These are phyloP conservation scores for Athrips mouffetella DNA, from an alignment of 2,888 invertebrate species.

Conservation along the genomic window DNA sequence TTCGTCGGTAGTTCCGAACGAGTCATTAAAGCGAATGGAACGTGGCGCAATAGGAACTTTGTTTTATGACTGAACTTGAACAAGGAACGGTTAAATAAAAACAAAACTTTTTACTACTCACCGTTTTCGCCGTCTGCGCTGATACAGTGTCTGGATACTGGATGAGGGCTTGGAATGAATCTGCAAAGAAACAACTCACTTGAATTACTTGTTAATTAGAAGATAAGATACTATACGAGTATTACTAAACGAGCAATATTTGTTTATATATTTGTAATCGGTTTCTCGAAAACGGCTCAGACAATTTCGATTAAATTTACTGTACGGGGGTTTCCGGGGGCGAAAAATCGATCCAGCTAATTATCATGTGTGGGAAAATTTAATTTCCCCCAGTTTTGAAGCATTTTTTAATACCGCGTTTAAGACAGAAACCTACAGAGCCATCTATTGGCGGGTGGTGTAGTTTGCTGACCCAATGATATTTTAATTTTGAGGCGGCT, in stretches of 20 bases:
- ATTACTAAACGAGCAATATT: background rate
- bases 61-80: conserved; percentile 67
- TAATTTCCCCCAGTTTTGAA: too few species aligned
- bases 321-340: too few species aligned
- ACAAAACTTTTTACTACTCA: conserved; percentile 75
- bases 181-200: conserved; percentile 77
- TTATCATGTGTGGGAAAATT: too few species aligned
- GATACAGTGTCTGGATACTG: conserved; percentile 98
- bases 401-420: too few species aligned
- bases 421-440: too few species aligned
- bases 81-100: conserved; percentile 70
- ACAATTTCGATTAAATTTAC: too few species aligned
- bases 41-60: conserved; percentile 68
- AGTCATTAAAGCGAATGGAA: conserved; percentile 71
- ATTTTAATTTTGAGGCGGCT: too few species aligned
- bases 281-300: too few species aligned
- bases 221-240: background rate
- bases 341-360: too few species aligned
- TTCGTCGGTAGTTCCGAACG: conserved; percentile 62
- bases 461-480: too few species aligned
- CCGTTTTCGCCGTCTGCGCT: conserved; percentile 97
- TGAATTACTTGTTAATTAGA: background rate
- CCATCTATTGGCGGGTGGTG: too few species aligned
- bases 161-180: conserved; percentile 98
- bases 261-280: too few species aligned